Evolutionary conservation across 2,113 vertebrate genomes (phyloP).

Genomic region (Apus apus): DNA sequence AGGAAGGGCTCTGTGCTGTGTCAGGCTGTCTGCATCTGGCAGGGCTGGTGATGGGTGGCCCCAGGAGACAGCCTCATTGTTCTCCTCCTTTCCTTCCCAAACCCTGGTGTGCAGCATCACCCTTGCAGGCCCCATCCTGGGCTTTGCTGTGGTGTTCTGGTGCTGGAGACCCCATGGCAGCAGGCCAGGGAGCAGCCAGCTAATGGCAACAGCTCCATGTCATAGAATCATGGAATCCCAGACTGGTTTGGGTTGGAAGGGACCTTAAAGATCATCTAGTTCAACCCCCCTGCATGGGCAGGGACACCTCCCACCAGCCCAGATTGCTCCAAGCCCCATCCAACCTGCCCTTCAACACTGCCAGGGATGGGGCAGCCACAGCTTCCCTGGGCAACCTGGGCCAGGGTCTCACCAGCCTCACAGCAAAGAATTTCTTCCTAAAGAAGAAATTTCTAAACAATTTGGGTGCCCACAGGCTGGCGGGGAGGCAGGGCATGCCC

Average conservation of each 20-base stretch:
- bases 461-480: accelerated
- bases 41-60: background rate
- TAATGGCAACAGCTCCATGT: accelerated
- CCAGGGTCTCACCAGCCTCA: too few species aligned
- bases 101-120: accelerated
- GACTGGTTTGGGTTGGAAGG: too few species aligned
- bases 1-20: background rate
- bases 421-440: too few species aligned
- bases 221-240: too few species aligned
- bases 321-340: too few species aligned
- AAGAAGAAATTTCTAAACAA: too few species aligned
- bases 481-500: background rate
- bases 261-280: too few species aligned
- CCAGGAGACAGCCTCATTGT: background rate
- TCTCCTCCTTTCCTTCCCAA: background rate
- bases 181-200: background rate
- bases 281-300: too few species aligned
- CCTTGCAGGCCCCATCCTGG: background rate
- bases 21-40: constrained; percentile 37
- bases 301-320: too few species aligned
- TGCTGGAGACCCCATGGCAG: background rate
- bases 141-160: background rate
- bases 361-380: too few species aligned
- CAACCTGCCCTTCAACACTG: too few species aligned
- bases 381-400: too few species aligned